Evolutionary conservation across 1,140 invertebrate genomes (phyloP), one percentile per base, ranked within the genome.

Genomic region (Pseudomyrmex flavicornis): DNA sequence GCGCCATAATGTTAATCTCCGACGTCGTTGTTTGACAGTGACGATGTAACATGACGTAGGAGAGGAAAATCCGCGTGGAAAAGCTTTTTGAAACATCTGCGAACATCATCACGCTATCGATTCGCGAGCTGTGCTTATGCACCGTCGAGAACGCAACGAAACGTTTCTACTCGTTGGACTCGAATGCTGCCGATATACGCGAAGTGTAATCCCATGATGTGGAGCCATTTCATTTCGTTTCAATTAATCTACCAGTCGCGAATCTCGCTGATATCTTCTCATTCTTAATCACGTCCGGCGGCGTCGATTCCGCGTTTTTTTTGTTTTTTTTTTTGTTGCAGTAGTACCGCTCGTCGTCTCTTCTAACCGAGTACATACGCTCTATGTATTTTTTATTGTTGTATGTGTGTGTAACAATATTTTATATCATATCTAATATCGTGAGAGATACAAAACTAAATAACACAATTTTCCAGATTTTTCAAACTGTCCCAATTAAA

Each of bases 151-250:
- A 82, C 48, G 59, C 26, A 56, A 69, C 48, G 50, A 72, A 52
- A 70, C 66, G n/a, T 68, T 35, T 76, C 22, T 54, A 58, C 50
- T 62, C 46, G 62, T 59, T 84, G 54, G 46, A 65, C 61, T 58
- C 50, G 66, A 80, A 82, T 35, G 35, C 35, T 35, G 35, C 59
- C 83, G 75, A 80, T 80, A 80, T 80, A 35, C 35, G 35, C 35
- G 58, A 76, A 68, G 73, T 84, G 58, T 76, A 76, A 85, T 85
- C 72, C 46, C 70, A 84, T 85, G 20, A 75, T 75, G 20, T 75
- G 69, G 73, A 46, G 10, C 50, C 48, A 72, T 73, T 59, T 75
- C 70, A 54, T 85, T 85, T 84, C 62, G 54, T 85, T 85, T 85
- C 84, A 76, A 85, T 85, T 85, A 85, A 85, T 85, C 56, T 22